A percentile compares a stretch with the other conserved stretches of the same genome.
Conservation (phyloP, 2,888 invertebrate species). For the Tanypteryx hageni region DNA sequence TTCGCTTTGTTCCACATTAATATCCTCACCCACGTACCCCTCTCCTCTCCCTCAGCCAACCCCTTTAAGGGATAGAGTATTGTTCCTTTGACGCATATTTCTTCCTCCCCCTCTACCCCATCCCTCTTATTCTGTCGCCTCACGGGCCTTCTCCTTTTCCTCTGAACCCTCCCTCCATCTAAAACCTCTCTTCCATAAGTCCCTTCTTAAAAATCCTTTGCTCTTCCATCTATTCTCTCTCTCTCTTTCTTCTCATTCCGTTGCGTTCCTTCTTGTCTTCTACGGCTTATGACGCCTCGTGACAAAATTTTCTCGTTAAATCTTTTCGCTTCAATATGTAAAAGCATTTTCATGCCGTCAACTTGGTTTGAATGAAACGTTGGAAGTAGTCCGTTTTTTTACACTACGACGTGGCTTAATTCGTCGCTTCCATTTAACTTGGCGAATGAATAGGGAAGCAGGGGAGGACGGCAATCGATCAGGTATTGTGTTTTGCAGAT, state of each 20-base stretch:
- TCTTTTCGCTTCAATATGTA: slow-evolving; percentile 13
- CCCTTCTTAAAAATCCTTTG: neutral
- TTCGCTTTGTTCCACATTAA: slow-evolving; percentile 30
- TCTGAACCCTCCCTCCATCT: neutral
- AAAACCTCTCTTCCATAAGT: neutral
- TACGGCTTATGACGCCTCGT: slow-evolving; percentile 12
- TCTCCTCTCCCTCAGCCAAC: neutral
- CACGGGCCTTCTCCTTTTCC: neutral
- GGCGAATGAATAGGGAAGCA: no score
- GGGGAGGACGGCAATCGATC: no score
- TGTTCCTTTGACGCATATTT: slow-evolving; percentile 35
- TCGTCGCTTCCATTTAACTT: neutral
- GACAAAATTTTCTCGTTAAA: slow-evolving; percentile 27
- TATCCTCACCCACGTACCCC: neutral
- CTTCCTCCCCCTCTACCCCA: neutral
- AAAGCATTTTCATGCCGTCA: slow-evolving; percentile 14
- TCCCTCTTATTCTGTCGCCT: neutral
- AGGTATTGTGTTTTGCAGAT: no score
- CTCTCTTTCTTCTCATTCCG: no score
- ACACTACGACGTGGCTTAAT: neutral
- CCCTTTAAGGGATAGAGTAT: slow-evolving; percentile 28
- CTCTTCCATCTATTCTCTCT: no score
- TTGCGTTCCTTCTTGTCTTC: neutral
- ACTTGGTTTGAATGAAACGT: slow-evolving; percentile 13
- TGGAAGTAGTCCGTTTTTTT: neutral